Conservation (phyloP, 2,113 vertebrate genomes). For the Candoia aspera region DNA sequence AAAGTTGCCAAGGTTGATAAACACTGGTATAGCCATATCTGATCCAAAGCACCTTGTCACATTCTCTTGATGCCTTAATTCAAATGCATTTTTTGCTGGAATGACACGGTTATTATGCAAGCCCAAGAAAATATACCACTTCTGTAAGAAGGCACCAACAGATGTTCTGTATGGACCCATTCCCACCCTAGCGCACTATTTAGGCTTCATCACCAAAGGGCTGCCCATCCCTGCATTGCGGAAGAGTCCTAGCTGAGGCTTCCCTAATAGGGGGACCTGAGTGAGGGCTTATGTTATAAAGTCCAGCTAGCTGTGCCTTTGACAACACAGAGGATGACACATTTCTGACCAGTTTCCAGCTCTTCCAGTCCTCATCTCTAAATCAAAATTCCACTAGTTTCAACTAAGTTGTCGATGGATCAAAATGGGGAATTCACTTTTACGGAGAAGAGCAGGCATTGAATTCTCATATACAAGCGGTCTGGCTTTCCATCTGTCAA, state of each 20-base stretch:
- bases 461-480: conserved; percentile 3
- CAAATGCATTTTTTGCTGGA: too few relatives aligned
- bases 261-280: background rate
- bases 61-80: too few relatives aligned
- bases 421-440: background rate
- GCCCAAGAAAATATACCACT: background rate
- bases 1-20: too few relatives aligned
- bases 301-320: background rate
- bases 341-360: background rate
- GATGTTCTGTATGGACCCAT: background rate
- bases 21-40: too few relatives aligned
- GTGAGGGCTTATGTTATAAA: too few relatives aligned
- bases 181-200: background rate
- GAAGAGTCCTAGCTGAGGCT: background rate
- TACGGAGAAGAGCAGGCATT: conserved; percentile 32
- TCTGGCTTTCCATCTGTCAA: conserved; percentile 34
- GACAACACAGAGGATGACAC: background rate
- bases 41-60: too few relatives aligned
- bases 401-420: background rate
- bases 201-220: background rate
- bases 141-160: background rate
- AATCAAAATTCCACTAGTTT: conserved; percentile 16
- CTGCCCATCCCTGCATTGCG: background rate
- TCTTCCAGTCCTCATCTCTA: background rate
- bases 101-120: background rate